A percentile compares a stretch with the other conserved stretches of the same genome.
phyloP scores from a whole-genome alignment of 2,797 vertebrate species.

The Sebastes matsubarae region DNA sequence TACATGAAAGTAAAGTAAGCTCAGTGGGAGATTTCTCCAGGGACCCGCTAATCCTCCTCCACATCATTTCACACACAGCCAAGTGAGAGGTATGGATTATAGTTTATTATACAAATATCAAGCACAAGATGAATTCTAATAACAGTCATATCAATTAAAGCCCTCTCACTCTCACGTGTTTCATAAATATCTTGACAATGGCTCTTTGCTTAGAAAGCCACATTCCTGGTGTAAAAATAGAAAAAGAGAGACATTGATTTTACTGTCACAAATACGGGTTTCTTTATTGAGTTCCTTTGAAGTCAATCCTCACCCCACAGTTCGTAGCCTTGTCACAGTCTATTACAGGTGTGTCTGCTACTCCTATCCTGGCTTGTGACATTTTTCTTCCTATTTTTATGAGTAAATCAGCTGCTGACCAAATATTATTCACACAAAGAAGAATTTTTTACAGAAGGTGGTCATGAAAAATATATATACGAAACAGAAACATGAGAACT shows the following conservation, averaged over 20 bases:
- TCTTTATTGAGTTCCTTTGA: slow-evolving; percentile 62
- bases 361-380: slow-evolving; percentile 30
- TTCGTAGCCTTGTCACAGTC: slow-evolving; percentile 67
- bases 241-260: slow-evolving; percentile 58
- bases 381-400: slow-evolving; percentile 43
- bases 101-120: slow-evolving; percentile 80
- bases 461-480: neutral
- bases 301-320: slow-evolving; percentile 54
- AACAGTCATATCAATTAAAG: slow-evolving; percentile 67
- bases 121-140: slow-evolving; percentile 68
- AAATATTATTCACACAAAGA: slow-evolving; percentile 40
- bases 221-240: slow-evolving; percentile 75
- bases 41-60: slow-evolving; percentile 68
- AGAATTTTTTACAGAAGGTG: neutral
- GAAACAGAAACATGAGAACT: neutral
- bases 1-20: slow-evolving; percentile 74
- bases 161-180: slow-evolving; percentile 48
- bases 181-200: slow-evolving; percentile 55
- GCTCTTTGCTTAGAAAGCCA: slow-evolving; percentile 36
- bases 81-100: slow-evolving; percentile 74
- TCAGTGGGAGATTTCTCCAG: slow-evolving; percentile 74
- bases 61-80: slow-evolving; percentile 67
- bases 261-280: slow-evolving; percentile 55
- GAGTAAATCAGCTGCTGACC: slow-evolving; percentile 42
- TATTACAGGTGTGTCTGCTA: slow-evolving; percentile 52